phyloP scores from a whole-genome alignment of 2,797 vertebrate species.

The Sparus aurata region DNA sequence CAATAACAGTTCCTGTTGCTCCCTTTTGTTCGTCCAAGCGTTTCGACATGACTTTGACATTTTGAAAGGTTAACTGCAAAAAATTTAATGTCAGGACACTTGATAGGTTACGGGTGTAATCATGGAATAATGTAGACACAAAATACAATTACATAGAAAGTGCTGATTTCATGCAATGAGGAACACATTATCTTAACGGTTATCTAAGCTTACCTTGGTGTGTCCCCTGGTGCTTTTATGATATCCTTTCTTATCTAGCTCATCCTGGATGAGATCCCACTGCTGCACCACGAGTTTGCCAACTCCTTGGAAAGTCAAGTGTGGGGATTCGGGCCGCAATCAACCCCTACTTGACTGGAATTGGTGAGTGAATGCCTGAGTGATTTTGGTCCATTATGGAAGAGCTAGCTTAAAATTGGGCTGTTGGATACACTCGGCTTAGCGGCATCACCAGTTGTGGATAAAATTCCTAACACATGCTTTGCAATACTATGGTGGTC shows the following conservation, averaged over 20 bases:
- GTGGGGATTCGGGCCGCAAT: slow-evolving; percentile 84
- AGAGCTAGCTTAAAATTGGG: not conserved
- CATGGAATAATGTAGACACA: not conserved
- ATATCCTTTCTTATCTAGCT: slow-evolving; percentile 91
- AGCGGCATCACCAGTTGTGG: not conserved
- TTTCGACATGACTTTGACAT: not conserved
- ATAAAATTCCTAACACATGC: not conserved
- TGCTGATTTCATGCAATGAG: not conserved
- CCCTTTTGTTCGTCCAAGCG: not conserved
- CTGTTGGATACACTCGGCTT: not conserved
- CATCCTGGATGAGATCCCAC: slow-evolving; percentile 88
- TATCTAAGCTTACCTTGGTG: slow-evolving; percentile 34
- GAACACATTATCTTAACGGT: not conserved
- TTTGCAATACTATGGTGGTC: not conserved
- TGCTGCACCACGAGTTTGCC: slow-evolving; percentile 91
- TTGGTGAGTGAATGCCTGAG: slow-evolving; percentile 81
- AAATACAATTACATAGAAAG: not conserved
- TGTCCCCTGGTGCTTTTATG: slow-evolving; percentile 89
- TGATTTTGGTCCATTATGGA: not conserved
- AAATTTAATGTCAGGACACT: not conserved
- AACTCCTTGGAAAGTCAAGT: slow-evolving; percentile 88
- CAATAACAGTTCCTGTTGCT: slow-evolving; percentile 29
- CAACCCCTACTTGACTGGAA: slow-evolving; percentile 87
- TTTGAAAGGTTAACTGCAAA: not conserved
- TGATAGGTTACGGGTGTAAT: too few relatives aligned